Evolutionary conservation across 2,888 invertebrate genomes (phyloP).

Genomic region (Plebejus melissa): DNA sequence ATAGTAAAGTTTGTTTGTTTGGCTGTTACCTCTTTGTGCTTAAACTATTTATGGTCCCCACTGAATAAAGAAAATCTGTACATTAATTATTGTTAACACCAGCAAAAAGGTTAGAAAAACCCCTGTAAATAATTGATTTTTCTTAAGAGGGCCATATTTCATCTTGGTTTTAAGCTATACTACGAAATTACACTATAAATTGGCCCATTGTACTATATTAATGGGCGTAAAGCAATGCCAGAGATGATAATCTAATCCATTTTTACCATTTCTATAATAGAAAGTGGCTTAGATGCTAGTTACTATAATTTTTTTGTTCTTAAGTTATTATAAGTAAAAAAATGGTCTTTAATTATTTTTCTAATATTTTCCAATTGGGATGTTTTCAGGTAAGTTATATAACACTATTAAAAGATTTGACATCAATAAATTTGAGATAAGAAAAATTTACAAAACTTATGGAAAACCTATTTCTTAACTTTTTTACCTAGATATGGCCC

Average conservation of each 20-base stretch:
- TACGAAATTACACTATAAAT: not conserved
- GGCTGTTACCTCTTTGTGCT: too few relatives aligned
- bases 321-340: not conserved
- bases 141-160: not conserved
- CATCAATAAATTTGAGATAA: too few relatives aligned
- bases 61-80: too few relatives aligned
- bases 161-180: not conserved
- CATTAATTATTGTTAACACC: too few relatives aligned
- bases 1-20: too few relatives aligned
- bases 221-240: not conserved
- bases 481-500: not conserved
- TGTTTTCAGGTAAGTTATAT: constrained; percentile 13
- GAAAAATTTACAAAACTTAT: too few relatives aligned
- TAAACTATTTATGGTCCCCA: too few relatives aligned
- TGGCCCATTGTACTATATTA: not conserved
- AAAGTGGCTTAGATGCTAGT: not conserved
- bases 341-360: constrained; percentile 8
- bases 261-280: not conserved
- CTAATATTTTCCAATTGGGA: not conserved
- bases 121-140: too few relatives aligned
- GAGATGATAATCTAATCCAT: not conserved
- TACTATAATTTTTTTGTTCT: not conserved
- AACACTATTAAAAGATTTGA: not conserved
- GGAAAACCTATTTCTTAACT: too few relatives aligned
- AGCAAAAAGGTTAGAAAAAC: too few relatives aligned